Percentiles rank a stretch among this genome's conserved stretches.
Conservation (phyloP, 2,888 invertebrate species). For the Tanytarsus gracilentus region DNA sequence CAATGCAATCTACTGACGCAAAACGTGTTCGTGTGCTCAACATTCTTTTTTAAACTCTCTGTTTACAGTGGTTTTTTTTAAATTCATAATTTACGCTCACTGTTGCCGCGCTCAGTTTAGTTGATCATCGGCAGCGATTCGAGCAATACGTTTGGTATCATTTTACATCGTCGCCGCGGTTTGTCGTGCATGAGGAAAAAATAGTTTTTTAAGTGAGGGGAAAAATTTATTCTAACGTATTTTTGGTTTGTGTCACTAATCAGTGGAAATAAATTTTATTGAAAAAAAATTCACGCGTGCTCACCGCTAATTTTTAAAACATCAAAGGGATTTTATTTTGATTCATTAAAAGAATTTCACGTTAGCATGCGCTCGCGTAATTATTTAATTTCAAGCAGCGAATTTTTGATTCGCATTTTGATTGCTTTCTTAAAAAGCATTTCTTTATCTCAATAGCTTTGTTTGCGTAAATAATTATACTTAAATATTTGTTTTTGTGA, state of each 20-base stretch:
- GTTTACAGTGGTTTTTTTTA: constrained; percentile 17
- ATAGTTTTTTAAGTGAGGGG: background rate
- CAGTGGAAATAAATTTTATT: no score
- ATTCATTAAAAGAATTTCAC: no score
- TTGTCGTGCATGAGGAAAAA: background rate
- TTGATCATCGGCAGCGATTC: constrained; percentile 13
- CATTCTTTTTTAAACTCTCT: constrained; percentile 22
- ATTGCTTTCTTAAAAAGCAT: background rate
- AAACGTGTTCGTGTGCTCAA: background rate
- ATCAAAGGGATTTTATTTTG: no score
- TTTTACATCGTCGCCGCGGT: background rate
- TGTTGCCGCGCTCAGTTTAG: no score
- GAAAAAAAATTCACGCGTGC: no score
- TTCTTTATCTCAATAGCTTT: background rate
- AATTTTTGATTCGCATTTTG: background rate
- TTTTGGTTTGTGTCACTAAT: background rate
- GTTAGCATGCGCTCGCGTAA: background rate
- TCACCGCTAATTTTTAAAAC: no score
- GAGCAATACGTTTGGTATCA: background rate
- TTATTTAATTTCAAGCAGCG: background rate
- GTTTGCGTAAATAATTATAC: background rate
- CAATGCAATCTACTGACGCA: no score
- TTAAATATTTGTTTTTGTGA: background rate
- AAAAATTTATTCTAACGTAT: background rate
- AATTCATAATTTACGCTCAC: constrained; percentile 13